Conservation (phyloP, 2,797 vertebrate genomes). For the Kryptolebias ocellatus region DNA sequence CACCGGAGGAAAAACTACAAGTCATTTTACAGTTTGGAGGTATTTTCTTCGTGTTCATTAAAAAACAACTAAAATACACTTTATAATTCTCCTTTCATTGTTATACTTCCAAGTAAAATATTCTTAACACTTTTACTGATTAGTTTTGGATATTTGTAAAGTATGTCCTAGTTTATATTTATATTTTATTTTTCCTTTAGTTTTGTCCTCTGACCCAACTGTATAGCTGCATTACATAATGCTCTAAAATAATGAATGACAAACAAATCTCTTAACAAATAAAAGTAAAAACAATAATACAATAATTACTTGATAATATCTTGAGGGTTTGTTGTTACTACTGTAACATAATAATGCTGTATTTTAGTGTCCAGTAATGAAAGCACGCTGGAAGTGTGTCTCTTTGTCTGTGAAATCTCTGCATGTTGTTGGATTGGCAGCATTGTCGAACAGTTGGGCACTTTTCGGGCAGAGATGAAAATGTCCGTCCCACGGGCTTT, state of each 20-base stretch:
- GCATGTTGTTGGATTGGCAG: conserved; percentile 22
- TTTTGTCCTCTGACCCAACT: background rate
- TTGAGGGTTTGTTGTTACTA: background rate
- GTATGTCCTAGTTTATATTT: too few relatives aligned
- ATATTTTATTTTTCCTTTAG: background rate
- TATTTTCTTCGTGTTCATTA: conserved; percentile 1
- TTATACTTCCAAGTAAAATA: background rate
- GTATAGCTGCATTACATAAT: background rate
- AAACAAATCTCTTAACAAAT: background rate
- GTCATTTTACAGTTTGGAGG: conserved; percentile 12
- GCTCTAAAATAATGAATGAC: background rate
- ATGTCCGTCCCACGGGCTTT: conserved; percentile 14
- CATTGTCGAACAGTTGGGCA: conserved; percentile 16
- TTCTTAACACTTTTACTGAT: too few relatives aligned
- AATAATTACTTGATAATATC: background rate
- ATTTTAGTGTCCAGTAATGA: conserved; percentile 11
- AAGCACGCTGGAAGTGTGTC: conserved; percentile 1
- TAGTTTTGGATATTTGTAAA: too few relatives aligned
- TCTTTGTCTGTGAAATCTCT: conserved; percentile 19
- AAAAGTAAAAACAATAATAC: background rate
- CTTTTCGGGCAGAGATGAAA: conserved; percentile 22
- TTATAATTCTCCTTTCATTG: background rate
- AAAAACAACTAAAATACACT: conserved; percentile 6
- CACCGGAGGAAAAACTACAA: background rate
- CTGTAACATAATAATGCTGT: conserved; percentile 3